Evolutionary conservation across 2,113 vertebrate species (phyloP).

Genomic region (Athene noctua): DNA sequence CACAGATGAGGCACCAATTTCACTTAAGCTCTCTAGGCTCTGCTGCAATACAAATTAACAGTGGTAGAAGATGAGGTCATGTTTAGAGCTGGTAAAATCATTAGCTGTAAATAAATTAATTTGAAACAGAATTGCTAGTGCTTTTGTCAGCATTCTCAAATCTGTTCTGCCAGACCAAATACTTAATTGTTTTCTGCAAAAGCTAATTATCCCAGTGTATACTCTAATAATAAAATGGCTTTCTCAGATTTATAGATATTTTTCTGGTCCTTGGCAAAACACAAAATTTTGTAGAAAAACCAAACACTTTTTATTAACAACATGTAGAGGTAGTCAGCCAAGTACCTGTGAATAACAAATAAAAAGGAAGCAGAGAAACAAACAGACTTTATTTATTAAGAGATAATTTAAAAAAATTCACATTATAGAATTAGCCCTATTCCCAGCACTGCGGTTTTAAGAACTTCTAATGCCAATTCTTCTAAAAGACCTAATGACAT

Average conservation of each 20-base stretch:
- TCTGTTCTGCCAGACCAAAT: neutral
- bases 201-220: neutral
- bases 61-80: neutral
- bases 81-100: conserved; percentile 6
- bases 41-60: neutral
- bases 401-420: accelerated
- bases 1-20: neutral
- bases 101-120: neutral
- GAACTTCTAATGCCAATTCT: neutral
- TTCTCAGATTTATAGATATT: neutral
- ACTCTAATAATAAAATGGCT: neutral
- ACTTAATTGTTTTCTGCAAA: neutral
- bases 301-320: neutral
- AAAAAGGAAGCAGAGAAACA: neutral
- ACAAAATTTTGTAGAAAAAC: neutral
- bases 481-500: conserved; percentile 10
- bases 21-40: neutral
- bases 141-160: neutral
- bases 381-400: neutral
- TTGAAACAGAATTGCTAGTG: neutral
- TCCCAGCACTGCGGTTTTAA: neutral
- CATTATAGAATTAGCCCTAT: neutral
- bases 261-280: neutral
- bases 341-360: neutral
- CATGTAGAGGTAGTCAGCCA: neutral